Evolutionary conservation across 2,113 vertebrate genomes (phyloP).

Genomic region (Mugil cephalus): DNA sequence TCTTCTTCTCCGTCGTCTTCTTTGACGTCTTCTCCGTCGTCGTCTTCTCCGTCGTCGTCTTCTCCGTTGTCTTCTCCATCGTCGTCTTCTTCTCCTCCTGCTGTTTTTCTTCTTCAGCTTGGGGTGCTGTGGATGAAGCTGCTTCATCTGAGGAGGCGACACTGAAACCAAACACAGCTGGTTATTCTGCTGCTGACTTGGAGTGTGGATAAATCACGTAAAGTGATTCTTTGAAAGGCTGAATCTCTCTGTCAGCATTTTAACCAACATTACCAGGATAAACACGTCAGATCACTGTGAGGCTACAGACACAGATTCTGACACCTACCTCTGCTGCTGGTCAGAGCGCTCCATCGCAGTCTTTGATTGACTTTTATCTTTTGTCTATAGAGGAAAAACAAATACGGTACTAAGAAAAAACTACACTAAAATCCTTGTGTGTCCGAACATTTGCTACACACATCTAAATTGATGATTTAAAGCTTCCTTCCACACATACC

Average conservation of each 20-base stretch:
- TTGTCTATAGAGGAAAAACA: not conserved
- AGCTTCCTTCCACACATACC: not conserved
- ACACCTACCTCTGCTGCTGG: conserved; percentile 1
- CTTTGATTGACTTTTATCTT: not conserved
- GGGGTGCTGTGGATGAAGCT: not conserved
- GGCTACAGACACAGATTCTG: no score
- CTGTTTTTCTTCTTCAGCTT: not conserved
- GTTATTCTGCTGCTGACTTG: no score
- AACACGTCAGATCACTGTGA: no score
- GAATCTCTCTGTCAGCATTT: no score
- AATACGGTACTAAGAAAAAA: not conserved
- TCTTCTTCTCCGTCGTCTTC: not conserved
- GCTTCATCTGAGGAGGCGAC: not conserved
- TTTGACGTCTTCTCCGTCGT: no score
- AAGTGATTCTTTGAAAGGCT: no score
- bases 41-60: not conserved
- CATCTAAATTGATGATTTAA: not conserved
- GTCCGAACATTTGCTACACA: not conserved
- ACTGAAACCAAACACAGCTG: not conserved
- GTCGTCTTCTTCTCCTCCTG: not conserved
- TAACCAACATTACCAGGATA: no score
- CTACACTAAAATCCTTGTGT: no score
- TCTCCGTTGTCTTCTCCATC: not conserved
- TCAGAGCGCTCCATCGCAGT: not conserved
- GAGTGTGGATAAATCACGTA: not conserved